Evolutionary conservation across 2,888 invertebrate species (phyloP), one percentile per base, ranked within the genome.

Genomic region (Andrena hattorfiana): DNA sequence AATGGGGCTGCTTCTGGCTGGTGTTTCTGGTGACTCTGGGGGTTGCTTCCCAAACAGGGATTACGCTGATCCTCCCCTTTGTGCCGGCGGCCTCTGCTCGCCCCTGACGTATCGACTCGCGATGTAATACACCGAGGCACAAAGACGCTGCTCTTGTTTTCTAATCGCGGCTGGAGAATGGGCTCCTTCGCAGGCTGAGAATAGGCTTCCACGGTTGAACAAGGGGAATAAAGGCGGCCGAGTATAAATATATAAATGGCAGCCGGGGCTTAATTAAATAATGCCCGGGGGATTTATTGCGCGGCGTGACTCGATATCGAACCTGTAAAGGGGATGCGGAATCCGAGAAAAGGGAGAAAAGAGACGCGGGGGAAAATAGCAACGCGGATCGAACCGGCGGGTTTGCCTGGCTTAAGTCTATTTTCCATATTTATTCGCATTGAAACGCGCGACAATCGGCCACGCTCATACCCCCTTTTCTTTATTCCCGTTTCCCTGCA

Each of bases 341-440:
- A 68, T 49, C 32, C 42, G 42, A 16, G 28, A 13, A 10, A 42
- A 30, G 20, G 16, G 49, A 8, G 26, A 10, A 0, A 28, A 64
- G 0, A 8, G 7, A 16, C 10, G 51, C 0, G 16, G 2, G 20
- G 26, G 54, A 26, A 42, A 66, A 20, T 8, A n/a, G 2, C 13
- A 16, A 28, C 16, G 20, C 72, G 23, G 75, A 67, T 54, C 72
- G 49, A 16, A 62, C 42, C 26, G 28, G 28, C 48, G 69, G 85
- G n/a, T 85, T 83, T 67, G 67, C 48, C 56, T 56, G 73, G 78
- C 73, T 83, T 72, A 77, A 87, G 75, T 72, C 83, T 62, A 70
- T 80, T 83, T 71, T 74, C 74, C 83, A 72, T 82, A 87, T 87
- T 85, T 87, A 86, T 86, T 76, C 73, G 70, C 72, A 73, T 85